Evolutionary conservation across 2,797 vertebrate genomes (phyloP).

Genomic region (Nasua narica): DNA sequence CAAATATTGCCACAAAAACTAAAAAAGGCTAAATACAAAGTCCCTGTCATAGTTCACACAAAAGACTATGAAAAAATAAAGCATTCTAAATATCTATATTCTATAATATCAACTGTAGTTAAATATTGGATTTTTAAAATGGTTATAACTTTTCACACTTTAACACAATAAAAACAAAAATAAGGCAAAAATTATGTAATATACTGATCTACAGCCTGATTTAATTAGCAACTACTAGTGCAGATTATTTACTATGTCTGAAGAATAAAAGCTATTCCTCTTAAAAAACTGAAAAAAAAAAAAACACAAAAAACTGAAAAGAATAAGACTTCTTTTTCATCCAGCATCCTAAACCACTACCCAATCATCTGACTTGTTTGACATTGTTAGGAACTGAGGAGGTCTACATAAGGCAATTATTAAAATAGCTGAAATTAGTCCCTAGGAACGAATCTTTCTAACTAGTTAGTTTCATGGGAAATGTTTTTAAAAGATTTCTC

Average conservation of each 20-base stretch:
- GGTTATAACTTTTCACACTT: constrained; percentile 11
- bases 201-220: neutral
- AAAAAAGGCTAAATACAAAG: constrained; percentile 15
- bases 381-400: neutral
- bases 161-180: constrained; percentile 9
- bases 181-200: neutral
- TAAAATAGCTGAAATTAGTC: constrained; percentile 11
- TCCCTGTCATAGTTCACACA: constrained; percentile 7
- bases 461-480: constrained; percentile 18
- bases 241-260: neutral
- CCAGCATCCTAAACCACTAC: neutral
- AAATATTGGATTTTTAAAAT: neutral
- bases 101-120: neutral
- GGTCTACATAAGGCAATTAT: neutral
- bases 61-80: constrained; percentile 18
- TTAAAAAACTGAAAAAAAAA: neutral
- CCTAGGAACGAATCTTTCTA: neutral
- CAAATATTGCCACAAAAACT: neutral
- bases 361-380: neutral
- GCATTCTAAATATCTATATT: neutral
- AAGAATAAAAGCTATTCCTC: neutral
- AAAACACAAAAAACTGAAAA: neutral
- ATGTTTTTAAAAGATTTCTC: neutral
- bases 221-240: neutral
- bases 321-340: neutral